A percentile compares a stretch with the other conserved stretches of the same genome.
Conservation (phyloP, 2,113 vertebrate genomes). For the Eurypyga helias region DNA sequence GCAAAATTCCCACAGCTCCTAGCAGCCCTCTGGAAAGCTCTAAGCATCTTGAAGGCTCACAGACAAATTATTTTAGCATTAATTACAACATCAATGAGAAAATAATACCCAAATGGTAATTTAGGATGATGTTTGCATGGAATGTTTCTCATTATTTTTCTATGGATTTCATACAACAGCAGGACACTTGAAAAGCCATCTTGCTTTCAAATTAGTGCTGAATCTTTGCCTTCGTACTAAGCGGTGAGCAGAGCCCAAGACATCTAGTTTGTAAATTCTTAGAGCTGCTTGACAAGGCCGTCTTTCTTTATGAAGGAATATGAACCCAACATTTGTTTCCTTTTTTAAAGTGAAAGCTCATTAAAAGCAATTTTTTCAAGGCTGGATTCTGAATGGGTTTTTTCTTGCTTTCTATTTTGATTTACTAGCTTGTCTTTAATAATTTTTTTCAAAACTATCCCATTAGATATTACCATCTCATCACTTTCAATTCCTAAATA, state of each 20-base stretch:
- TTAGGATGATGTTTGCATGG: not conserved
- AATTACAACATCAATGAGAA: constrained; percentile 62
- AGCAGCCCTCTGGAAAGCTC: constrained; percentile 21
- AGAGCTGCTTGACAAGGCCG: not conserved
- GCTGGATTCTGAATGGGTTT: not conserved
- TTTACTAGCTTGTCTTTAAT: not conserved
- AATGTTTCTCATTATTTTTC: constrained; percentile 42
- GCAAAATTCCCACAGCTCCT: constrained; percentile 22
- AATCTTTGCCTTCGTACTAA: not conserved
- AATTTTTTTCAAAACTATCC: not conserved
- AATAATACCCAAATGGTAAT: constrained; percentile 47
- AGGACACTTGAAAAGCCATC: constrained; percentile 15
- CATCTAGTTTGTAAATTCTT: not conserved
- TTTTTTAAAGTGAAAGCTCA: constrained; percentile 13
- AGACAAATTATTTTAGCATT: constrained; percentile 54
- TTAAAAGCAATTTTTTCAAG: not conserved
- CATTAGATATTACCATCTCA: not conserved
- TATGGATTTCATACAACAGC: constrained; percentile 11
- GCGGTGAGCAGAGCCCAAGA: not conserved
- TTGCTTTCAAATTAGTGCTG: not conserved
- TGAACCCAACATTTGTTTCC: not conserved
- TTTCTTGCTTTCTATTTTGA: not conserved
- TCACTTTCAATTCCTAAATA: not conserved
- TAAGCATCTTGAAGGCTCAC: constrained; percentile 26
- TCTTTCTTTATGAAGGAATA: not conserved